These are phyloP conservation scores for Gymnoscopelus microlampas DNA, from an alignment of 2,797 vertebrate genomes.

Conservation along the genomic window DNA sequence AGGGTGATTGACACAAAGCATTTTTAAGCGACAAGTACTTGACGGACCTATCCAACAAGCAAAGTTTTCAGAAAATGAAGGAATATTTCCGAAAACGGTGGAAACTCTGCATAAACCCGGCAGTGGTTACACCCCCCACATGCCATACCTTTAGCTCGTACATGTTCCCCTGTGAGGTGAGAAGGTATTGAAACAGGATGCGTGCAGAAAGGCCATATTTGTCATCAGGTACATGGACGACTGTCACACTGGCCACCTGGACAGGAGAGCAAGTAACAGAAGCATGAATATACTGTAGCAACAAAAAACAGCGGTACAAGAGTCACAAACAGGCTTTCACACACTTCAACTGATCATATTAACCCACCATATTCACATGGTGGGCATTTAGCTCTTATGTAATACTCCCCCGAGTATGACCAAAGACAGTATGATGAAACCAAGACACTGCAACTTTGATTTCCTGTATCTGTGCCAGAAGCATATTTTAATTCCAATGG, in stretches of 20 bases:
- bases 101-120: background rate
- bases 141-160: conserved; percentile 91
- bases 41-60: no score
- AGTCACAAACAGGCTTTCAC: background rate
- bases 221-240: conserved; percentile 92
- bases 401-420: no score
- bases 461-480: no score
- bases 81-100: background rate
- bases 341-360: no score
- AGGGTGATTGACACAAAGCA: no score
- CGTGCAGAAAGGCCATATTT: conserved; percentile 87
- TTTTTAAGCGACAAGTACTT: no score
- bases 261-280: conserved; percentile 30
- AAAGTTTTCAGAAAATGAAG: background rate
- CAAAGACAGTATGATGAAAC: no score
- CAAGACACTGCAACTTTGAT: no score
- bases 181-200: conserved; percentile 91
- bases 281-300: background rate
- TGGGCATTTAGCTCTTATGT: no score
- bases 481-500: no score
- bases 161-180: conserved; percentile 90
- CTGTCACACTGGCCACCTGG: conserved; percentile 89
- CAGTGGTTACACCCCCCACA: background rate
- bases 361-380: no score
- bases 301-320: background rate